Evolutionary conservation across 2,113 vertebrate genomes (phyloP), one percentile per base, ranked within the genome.

Genomic region (Calidris pygmaea): DNA sequence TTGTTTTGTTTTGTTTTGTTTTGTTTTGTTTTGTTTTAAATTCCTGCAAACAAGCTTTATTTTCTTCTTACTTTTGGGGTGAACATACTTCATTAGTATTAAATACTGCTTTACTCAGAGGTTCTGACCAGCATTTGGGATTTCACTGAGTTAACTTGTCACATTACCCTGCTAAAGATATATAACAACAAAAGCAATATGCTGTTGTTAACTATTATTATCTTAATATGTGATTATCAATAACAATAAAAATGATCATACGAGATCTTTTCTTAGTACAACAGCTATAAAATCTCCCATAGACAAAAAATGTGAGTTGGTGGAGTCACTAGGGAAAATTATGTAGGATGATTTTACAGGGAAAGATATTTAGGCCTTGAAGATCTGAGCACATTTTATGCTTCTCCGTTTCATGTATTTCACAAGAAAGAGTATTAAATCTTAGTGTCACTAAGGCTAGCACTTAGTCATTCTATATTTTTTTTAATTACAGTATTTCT

Each of bases 401-500:
- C 2, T 78, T 96, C 74, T 86, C 26, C 7, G 41, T 72, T 87
- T 91, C 35, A 39, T 14, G 8, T 75, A 39, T 93, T 95, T 90
- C 37, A 56, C 34, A 75, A 63, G 37, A 86, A 90, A 80, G 29
- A 18, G 23, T 63, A 93, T 84, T 95, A 85, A 87, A 87, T 84
- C 47, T 72, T 81, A 27, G 9, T 67, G 56, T 75, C 56, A 67
- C 50, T 60, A 17, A 66, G 9, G 14, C 45, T 85, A 72, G 9
- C n/a, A 90, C 47, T 85, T 85, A 67, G 48, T 72, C 37, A 91
- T 92, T 93, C 56, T 84, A 21, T 80, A 53, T 45, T 71, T 88
- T 86, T 86, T 70, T 90, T 73, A 87, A 84, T 84, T 84, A 59
- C 1, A 4, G 18, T 88, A 95, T 95, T 92, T 93, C 63, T 90